phyloP scores from a whole-genome alignment of 1,140 invertebrate genomes.

The Conus betulinus region DNA sequence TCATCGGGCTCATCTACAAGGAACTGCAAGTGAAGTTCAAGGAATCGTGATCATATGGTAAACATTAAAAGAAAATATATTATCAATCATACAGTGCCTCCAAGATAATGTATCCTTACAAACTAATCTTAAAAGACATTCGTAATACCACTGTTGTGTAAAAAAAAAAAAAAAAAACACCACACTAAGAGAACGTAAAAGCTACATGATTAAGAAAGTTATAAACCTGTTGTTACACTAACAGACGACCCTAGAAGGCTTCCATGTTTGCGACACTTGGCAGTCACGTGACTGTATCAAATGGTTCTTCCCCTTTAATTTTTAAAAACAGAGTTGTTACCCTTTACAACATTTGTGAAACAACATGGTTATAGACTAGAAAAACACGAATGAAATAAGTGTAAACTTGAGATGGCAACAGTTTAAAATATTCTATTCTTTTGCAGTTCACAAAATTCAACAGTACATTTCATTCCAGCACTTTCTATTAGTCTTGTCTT shows the following conservation, averaged over 20 bases:
- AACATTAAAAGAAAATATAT: no score
- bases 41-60: no score
- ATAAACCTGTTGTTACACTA: neutral
- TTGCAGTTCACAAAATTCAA: neutral
- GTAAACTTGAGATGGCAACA: neutral
- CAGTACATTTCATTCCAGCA: neutral
- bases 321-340: neutral
- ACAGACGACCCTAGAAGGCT: slow-evolving; percentile 13
- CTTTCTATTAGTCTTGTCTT: neutral
- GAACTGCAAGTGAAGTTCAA: no score
- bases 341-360: neutral
- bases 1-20: no score
- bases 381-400: neutral
- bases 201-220: neutral
- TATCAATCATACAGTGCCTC: no score
- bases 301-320: slow-evolving; percentile 3
- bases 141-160: neutral
- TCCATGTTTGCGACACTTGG: slow-evolving; percentile 41
- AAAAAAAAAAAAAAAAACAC: no score
- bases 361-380: neutral
- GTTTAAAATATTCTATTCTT: neutral
- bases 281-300: slow-evolving; percentile 27
- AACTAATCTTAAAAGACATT: neutral
- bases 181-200: neutral
- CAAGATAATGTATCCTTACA: no score